A percentile compares a stretch with the other conserved stretches of the same genome.
Evolutionary conservation across 2,797 vertebrate genomes (phyloP).

Genomic region (Sandelia bainsii): DNA sequence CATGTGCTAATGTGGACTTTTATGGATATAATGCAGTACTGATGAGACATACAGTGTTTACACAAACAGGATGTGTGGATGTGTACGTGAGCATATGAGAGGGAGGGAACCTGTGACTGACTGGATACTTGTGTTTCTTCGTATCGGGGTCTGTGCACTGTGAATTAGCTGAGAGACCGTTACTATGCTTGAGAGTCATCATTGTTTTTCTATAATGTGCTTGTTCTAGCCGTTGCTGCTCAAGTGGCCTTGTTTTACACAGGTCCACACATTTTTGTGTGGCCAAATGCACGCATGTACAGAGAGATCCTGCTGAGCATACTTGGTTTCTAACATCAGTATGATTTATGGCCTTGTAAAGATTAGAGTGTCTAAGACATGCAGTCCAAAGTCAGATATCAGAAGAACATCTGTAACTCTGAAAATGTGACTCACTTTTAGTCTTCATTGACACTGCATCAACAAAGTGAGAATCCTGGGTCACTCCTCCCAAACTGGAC

Average conservation of each 20-base stretch:
- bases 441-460: conserved; percentile 28
- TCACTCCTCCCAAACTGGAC: conserved; percentile 4
- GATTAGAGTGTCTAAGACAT: conserved; percentile 10
- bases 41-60: conserved; percentile 55
- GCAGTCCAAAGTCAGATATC: conserved; percentile 37
- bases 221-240: not conserved
- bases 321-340: conserved; percentile 24
- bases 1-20: conserved; percentile 79
- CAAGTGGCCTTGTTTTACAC: not conserved
- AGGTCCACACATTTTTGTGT: not conserved
- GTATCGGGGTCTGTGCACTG: conserved; percentile 3
- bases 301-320: not conserved
- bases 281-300: not conserved
- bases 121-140: not conserved
- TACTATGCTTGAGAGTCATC: not conserved
- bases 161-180: conserved; percentile 8
- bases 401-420: conserved; percentile 38
- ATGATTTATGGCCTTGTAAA: conserved; percentile 26
- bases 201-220: conserved; percentile 6
- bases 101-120: conserved; percentile 4
- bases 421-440: conserved; percentile 48
- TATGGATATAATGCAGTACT: conserved; percentile 50
- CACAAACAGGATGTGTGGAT: conserved; percentile 39
- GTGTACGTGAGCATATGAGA: conserved; percentile 15
- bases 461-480: conserved; percentile 18